Evolutionary conservation across 2,888 invertebrate species (phyloP).

Genomic region (Euzetes globulus): DNA sequence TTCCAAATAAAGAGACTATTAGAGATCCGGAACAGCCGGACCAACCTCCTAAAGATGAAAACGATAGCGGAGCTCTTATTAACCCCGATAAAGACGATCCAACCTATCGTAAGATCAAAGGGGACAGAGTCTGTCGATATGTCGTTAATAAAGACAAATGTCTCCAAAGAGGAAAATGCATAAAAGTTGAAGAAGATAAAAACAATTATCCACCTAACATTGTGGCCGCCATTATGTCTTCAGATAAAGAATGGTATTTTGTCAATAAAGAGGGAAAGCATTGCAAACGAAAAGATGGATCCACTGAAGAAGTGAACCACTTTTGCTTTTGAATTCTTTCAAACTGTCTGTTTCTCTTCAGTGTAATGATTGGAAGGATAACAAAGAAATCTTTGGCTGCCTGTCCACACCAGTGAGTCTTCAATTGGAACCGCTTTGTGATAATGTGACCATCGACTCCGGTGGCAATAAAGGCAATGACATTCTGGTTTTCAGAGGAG

Average conservation of each 20-base stretch:
- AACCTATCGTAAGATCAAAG: neutral
- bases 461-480: neutral
- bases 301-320: neutral
- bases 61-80: neutral
- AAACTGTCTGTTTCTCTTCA: neutral
- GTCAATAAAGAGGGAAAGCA: constrained; percentile 6
- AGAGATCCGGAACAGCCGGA: too few species aligned
- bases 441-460: neutral
- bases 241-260: neutral
- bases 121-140: neutral
- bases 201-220: constrained; percentile 10
- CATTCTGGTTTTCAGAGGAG: neutral
- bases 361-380: neutral
- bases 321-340: neutral
- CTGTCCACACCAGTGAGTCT: neutral
- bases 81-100: neutral
- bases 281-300: neutral
- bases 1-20: too few species aligned
- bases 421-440: neutral
- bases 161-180: neutral
- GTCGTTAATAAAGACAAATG: neutral
- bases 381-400: constrained; percentile 1
- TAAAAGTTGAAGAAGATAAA: neutral
- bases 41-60: neutral
- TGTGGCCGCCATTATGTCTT: neutral